Evolutionary conservation across 2,113 vertebrate genomes (phyloP).

Genomic region (Serilophus lunatus): DNA sequence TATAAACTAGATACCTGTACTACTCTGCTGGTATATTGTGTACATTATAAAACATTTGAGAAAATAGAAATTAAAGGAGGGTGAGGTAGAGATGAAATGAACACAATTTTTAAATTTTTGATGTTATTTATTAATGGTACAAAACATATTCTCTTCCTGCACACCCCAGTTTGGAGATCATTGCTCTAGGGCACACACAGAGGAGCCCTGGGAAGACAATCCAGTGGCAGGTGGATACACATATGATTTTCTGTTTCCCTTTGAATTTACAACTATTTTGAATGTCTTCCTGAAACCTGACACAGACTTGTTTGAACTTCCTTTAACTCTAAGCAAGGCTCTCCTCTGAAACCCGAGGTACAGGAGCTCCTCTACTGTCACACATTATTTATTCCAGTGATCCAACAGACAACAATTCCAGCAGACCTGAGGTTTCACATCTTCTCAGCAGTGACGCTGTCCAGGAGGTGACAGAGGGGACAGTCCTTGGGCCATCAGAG

Average conservation of each 20-base stretch:
- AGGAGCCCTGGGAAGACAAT: not conserved
- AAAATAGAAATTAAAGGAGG: not conserved
- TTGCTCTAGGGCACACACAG: not conserved
- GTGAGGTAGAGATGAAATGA: not conserved
- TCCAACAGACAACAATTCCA: not conserved
- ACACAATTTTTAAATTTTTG: not conserved
- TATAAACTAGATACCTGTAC: not conserved
- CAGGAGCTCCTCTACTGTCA: not conserved
- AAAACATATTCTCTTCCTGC: not conserved
- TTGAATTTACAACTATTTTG: not conserved
- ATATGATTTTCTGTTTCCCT: not conserved
- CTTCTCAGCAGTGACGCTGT: not conserved
- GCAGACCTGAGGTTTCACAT: not conserved
- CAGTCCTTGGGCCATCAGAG: fast-evolving
- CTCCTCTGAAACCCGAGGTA: not conserved
- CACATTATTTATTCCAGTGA: not conserved
- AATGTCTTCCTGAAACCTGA: not conserved
- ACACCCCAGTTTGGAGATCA: not conserved
- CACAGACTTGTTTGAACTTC: not conserved
- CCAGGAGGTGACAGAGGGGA: not conserved
- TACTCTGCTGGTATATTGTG: not conserved
- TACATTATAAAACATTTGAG: not conserved
- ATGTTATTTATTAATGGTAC: not conserved
- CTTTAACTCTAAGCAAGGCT: not conserved
- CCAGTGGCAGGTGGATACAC: not conserved